phyloP scores from a whole-genome alignment of 2,888 invertebrate species.

The Drosophila eohydei region DNA sequence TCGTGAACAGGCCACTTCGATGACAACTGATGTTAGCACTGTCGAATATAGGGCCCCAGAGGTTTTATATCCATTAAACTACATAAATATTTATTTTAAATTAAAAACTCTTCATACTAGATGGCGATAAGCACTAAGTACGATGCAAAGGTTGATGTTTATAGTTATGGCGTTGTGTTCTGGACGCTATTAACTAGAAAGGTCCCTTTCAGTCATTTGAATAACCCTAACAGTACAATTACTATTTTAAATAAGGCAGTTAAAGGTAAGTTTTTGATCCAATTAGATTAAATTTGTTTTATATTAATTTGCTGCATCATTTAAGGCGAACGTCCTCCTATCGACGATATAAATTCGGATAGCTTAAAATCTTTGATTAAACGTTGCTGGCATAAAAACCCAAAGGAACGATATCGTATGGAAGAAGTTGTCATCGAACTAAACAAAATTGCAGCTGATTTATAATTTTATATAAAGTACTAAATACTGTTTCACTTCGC shows the following conservation, averaged over 20 bases:
- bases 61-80: neutral
- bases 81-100: neutral
- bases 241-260: neutral
- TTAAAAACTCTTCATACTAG: neutral
- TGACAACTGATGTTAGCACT: constrained; percentile 2
- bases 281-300: too few relatives aligned
- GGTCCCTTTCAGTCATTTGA: constrained; percentile 18
- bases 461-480: too few relatives aligned
- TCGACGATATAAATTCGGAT: constrained; percentile 3
- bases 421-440: neutral
- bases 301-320: too few relatives aligned
- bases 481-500: too few relatives aligned
- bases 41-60: constrained; percentile 27
- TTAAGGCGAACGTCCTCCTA: neutral
- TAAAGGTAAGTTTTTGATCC: neutral
- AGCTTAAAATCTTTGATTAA: constrained; percentile 3
- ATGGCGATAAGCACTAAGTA: neutral
- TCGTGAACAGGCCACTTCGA: constrained; percentile 1
- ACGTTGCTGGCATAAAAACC: constrained; percentile 5
- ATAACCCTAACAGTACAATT: neutral
- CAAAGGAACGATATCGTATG: neutral
- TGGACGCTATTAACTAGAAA: constrained; percentile 23
- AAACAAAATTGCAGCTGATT: too few relatives aligned
- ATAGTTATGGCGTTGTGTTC: constrained; percentile 25
- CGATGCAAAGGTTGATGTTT: constrained; percentile 14